phyloP scores from a whole-genome alignment of 2,797 vertebrate species.

The Pelodytes ibericus region DNA sequence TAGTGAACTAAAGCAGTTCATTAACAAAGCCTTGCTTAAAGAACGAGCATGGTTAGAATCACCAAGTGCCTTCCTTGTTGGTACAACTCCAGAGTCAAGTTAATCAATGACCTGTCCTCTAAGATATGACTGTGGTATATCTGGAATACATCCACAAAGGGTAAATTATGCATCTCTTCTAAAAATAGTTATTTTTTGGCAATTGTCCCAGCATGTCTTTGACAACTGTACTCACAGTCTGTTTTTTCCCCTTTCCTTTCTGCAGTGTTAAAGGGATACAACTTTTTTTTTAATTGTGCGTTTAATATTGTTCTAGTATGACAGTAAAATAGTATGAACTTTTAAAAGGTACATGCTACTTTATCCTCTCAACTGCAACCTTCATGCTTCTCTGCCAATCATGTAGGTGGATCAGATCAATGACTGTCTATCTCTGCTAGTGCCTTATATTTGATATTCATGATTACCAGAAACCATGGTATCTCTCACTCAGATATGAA shows the following conservation, averaged over 20 bases:
- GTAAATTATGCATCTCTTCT: conserved; percentile 17
- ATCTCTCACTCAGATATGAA: no score
- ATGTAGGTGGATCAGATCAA: no score
- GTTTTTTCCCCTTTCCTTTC: neutral
- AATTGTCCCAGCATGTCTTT: conserved; percentile 13
- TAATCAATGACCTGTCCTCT: neutral
- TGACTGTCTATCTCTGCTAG: no score
- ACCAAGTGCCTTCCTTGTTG: neutral
- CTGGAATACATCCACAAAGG: conserved; percentile 17
- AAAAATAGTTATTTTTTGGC: conserved; percentile 41
- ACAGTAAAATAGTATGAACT: no score
- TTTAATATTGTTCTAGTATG: no score
- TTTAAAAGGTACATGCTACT: no score
- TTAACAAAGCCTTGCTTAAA: neutral
- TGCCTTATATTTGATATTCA: no score
- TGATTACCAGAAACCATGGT: no score
- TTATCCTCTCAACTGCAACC: no score
- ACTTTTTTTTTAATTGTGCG: no score
- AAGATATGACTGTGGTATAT: conserved; percentile 6
- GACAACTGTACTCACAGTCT: conserved; percentile 1
- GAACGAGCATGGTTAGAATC: neutral
- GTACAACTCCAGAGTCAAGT: neutral
- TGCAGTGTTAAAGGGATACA: no score
- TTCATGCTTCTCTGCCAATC: no score
- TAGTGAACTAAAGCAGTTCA: neutral